Evolutionary conservation across 2,797 vertebrate genomes (phyloP), one percentile per base, ranked within the genome.

Genomic region (Eremophila alpestris): DNA sequence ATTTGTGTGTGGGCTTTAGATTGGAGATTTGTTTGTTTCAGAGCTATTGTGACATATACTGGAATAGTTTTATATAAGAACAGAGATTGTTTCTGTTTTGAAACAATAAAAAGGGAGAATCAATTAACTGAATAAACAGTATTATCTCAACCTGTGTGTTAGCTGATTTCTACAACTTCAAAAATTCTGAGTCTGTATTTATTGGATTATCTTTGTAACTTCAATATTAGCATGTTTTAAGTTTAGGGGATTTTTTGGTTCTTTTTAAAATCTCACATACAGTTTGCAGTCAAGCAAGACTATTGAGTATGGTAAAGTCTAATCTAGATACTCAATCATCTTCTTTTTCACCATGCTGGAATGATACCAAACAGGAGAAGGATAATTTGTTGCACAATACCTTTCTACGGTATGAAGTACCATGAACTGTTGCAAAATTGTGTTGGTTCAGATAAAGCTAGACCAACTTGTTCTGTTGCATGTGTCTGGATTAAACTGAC

Each of bases 361-460:
- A 96, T 95, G 94, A 93, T 79, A 96, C 55, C 70, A 63, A 93
- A 82, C 91, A 83, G 73, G 94, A 91, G 94, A 95, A 86, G 58
- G 64, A 93, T 64, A 54, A 80, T 83, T 83, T 69, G 45, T 97
- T 97, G 94, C 95, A 46, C 78, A 92, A 96, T 30, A 89, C 54
- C 63, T 73, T 94, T 86, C 79, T 83, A 27, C 90, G 59, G 76
- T 86, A 94, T 3, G 82, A 96, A 94, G 93, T 89, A 69, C 82
- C 71, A 43, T 2, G 15, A 95, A 93, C 76, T 73, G 59, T 96
- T 97, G 94, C 94, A 96, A 97, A 96, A 96, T 70, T 65, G 5
- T 81, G 63, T 88, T 94, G 79, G 69, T 94, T 96, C 94, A 88
- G 89, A 94, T 91, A 94, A 94, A 96, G 89, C 92, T 70, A 83